Base-by-base conservation (phyloP, 2,888 invertebrate genomes). In the Mesochorus sp. region DNA sequence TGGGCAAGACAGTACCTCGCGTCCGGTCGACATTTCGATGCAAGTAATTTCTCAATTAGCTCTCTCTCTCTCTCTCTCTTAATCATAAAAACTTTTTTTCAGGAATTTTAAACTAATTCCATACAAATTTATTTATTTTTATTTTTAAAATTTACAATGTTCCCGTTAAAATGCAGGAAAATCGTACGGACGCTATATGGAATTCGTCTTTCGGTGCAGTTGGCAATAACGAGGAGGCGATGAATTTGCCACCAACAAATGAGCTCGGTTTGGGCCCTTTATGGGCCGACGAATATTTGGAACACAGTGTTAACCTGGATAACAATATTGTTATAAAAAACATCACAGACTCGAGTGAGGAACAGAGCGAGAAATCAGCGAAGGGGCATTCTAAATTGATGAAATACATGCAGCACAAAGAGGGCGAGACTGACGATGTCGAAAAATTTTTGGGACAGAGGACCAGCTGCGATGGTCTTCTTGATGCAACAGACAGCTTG, bases 401-500 rank as follows among this genome's bases (percentile, higher is more conserved):
- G 95, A 95, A 94, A 86, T 97, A 96, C 88, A 96, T 97, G 94
- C n/a, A n/a, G n/a, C n/a, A n/a, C n/a, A 94, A 94, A 91, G 94
- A 96, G 74, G 94, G 95, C 87, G 94, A n/a, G n/a, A n/a, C n/a
- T n/a, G n/a, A 95, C 81, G 90, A 14, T 93, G 61, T 92, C 93
- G 85, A 91, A 39, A 89, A 91, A 21, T 93, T 93, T 93, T 88
- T 89, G 19, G 88, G 92, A 74, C 91, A 93, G 84, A 93, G 91
- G 82, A 83, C 91, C 34, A 87, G 89, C 51, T 88, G 89, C 74
- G 85, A 90, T 21, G 77, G 78, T 6, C 55, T 82, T 14, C 78
- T 85, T 4, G 86, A 83, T 55, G 81, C 80, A 47, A 76, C 84
- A 26, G 83, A 89, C 21, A 85, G 87, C 71, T 85, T 79, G 12